Conservation (phyloP, 2,113 vertebrate species). For the Passer domesticus region DNA sequence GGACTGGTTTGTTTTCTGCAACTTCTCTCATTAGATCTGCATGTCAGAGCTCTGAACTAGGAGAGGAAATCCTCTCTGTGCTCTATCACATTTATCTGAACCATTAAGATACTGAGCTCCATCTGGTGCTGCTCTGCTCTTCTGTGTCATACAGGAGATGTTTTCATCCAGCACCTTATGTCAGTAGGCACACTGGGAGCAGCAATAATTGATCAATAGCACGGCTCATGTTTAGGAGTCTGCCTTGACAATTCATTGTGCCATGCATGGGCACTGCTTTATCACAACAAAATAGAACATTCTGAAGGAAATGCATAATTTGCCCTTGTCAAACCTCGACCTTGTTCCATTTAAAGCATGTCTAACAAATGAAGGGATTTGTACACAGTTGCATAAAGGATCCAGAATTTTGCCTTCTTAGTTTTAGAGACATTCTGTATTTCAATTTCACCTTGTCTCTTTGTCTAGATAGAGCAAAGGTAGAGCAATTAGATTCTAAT, state of each 20-base stretch:
- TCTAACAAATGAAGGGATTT: background rate
- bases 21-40: background rate
- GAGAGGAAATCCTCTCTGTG: background rate
- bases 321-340: background rate
- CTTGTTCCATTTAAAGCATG: background rate
- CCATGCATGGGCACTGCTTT: background rate
- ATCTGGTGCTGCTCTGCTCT: background rate
- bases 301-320: background rate
- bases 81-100: background rate
- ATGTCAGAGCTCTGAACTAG: background rate
- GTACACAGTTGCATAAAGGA: background rate
- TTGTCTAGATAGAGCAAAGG: background rate
- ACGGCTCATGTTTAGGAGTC: background rate
- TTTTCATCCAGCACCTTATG: background rate
- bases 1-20: background rate
- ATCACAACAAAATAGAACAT: background rate
- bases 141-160: background rate
- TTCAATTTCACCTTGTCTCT: background rate
- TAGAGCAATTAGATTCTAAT: background rate
- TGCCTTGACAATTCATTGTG: background rate
- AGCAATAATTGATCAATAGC: background rate
- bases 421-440: background rate
- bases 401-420: background rate
- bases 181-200: background rate
- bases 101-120: background rate